Evolutionary conservation across 1,140 invertebrate species (phyloP).

Genomic region (Aphaenogaster ashmeadi): DNA sequence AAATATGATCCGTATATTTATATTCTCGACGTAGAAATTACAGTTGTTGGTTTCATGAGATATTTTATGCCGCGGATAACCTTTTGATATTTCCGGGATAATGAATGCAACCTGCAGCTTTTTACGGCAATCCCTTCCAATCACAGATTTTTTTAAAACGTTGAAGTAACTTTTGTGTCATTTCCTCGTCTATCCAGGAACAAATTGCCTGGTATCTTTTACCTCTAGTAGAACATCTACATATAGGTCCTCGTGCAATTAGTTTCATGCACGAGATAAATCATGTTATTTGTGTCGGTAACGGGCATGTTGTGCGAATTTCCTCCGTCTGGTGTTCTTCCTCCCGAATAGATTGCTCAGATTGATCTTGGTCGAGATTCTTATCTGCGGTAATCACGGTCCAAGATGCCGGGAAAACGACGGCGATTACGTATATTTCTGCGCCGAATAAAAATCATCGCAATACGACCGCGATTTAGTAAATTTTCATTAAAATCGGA

Average conservation of each 20-base stretch:
- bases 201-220: neutral
- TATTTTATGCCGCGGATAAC: neutral
- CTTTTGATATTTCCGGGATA: neutral
- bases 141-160: neutral
- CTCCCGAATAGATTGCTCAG: neutral
- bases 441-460: neutral
- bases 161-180: neutral
- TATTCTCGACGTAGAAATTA: neutral
- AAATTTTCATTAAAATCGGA: neutral
- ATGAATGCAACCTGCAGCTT: neutral
- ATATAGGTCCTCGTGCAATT: neutral
- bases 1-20: neutral
- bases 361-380: neutral
- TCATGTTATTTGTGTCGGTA: neutral
- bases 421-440: neutral
- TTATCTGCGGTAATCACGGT: neutral
- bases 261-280: neutral
- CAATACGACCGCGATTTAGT: neutral
- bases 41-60: neutral
- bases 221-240: neutral
- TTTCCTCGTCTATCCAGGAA: neutral
- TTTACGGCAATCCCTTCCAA: neutral
- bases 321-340: neutral
- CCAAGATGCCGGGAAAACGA: neutral
- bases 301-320: neutral